A percentile compares a stretch with the other conserved stretches of the same genome.
These are phyloP conservation scores for Prostheceraeus crozeri DNA, from an alignment of 2,888 invertebrate species.

Conservation along the genomic window DNA sequence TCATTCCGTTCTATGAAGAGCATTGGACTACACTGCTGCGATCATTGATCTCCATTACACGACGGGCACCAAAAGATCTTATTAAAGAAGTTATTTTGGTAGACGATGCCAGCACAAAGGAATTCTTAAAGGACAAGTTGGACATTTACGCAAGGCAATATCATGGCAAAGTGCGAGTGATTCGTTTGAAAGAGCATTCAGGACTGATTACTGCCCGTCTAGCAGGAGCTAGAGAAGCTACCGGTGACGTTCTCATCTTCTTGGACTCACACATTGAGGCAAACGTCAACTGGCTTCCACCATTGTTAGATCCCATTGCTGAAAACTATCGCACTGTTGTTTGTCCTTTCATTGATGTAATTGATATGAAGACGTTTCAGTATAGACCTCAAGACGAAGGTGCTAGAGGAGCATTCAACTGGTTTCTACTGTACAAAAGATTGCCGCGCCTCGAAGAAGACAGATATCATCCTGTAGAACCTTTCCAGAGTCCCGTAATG, in stretches of 20 bases:
- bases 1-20: slow-evolving; percentile 87
- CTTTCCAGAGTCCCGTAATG: slow-evolving; percentile 86
- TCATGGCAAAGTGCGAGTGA: slow-evolving; percentile 67
- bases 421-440: slow-evolving; percentile 87
- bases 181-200: slow-evolving; percentile 67
- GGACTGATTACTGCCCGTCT: slow-evolving; percentile 79
- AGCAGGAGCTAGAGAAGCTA: slow-evolving; percentile 59
- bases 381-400: slow-evolving; percentile 89
- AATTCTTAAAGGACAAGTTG: slow-evolving; percentile 59
- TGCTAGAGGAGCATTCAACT: slow-evolving; percentile 87
- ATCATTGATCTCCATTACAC: slow-evolving; percentile 72
- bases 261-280: slow-evolving; percentile 56
- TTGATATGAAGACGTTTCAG: slow-evolving; percentile 81
- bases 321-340: slow-evolving; percentile 71
- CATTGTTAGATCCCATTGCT: slow-evolving; percentile 60
- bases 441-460: slow-evolving; percentile 65
- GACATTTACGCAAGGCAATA: slow-evolving; percentile 59
- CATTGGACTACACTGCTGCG: slow-evolving; percentile 75
- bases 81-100: slow-evolving; percentile 79
- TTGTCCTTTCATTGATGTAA: slow-evolving; percentile 85
- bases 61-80: slow-evolving; percentile 70
- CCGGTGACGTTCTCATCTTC: slow-evolving; percentile 56
- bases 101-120: slow-evolving; percentile 61
- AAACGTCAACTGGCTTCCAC: slow-evolving; percentile 56
- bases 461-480: slow-evolving; percentile 67